Evolutionary conservation across 2,113 vertebrate species (phyloP).

Genomic region (Hyla sarda): DNA sequence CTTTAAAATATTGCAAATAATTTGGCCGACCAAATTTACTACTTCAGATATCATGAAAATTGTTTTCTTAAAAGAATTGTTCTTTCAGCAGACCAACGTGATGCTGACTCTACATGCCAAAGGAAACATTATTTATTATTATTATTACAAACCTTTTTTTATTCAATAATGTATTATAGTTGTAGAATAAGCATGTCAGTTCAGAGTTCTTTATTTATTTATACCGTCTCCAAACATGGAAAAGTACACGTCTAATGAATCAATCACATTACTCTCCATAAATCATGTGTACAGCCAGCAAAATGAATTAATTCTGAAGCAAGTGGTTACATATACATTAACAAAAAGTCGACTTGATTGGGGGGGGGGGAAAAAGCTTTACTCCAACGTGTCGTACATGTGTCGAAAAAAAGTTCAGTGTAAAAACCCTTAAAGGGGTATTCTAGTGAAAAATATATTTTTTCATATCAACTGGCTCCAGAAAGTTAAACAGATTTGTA

Average conservation of each 20-base stretch:
- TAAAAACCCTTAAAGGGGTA: too few species aligned
- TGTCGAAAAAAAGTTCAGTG: too few species aligned
- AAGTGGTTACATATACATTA: slow-evolving; percentile 15
- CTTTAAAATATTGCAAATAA: not conserved
- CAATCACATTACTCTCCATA: slow-evolving; percentile 56
- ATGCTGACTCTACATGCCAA: slow-evolving; percentile 32
- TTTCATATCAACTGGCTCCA: too few species aligned
- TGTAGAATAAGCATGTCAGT: slow-evolving; percentile 39
- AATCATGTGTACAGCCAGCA: slow-evolving; percentile 51
- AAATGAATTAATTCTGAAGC: slow-evolving; percentile 38
- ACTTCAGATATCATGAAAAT: not conserved
- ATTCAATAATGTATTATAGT: slow-evolving; percentile 53
- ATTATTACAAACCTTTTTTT: slow-evolving; percentile 34
- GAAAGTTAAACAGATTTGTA: too few species aligned
- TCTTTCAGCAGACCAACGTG: slow-evolving; percentile 39
- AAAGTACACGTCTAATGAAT: slow-evolving; percentile 58
- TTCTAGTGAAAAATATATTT: too few species aligned
- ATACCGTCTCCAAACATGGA: slow-evolving; percentile 55
- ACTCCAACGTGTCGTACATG: too few species aligned
- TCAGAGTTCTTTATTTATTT: slow-evolving; percentile 51
- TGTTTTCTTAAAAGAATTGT: slow-evolving; percentile 50
- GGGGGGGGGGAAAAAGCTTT: not conserved
- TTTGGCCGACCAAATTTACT: slow-evolving; percentile 12
- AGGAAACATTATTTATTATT: slow-evolving; percentile 54
- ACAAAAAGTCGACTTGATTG: slow-evolving; percentile 31